These are phyloP conservation scores for Temnothorax rugatulus DNA, from an alignment of 2,888 invertebrate genomes.

Conservation along the genomic window DNA sequence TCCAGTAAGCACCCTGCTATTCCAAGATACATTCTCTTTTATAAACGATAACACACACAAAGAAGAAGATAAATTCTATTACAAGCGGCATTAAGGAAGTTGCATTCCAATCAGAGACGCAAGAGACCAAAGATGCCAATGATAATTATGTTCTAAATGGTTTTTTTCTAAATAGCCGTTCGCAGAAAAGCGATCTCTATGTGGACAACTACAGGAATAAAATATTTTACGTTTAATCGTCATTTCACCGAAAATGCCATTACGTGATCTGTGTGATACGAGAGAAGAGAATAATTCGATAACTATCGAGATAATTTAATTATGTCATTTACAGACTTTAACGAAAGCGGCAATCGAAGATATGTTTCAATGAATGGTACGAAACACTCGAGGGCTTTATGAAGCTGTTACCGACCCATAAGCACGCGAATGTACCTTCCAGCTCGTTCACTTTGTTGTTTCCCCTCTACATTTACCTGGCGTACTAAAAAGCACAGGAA, in stretches of 20 bases:
- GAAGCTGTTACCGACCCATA: slow-evolving; percentile 2
- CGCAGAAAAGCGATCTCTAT: not conserved
- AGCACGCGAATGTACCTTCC: slow-evolving; percentile 21
- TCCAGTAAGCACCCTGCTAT: slow-evolving; percentile 8
- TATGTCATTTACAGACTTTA: slow-evolving; percentile 30
- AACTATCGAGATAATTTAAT: slow-evolving; percentile 10
- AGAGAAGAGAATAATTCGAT: slow-evolving; percentile 32
- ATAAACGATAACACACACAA: not conserved
- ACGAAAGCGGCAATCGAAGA: slow-evolving; percentile 22
- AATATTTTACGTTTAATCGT: not conserved
- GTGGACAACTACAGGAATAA: not conserved
- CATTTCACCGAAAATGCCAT: not conserved
- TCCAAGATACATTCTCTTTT: slow-evolving; percentile 34
- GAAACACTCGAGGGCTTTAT: slow-evolving; percentile 36
- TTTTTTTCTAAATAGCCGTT: not conserved
- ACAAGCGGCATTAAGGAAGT: not conserved
- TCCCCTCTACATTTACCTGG: not conserved
- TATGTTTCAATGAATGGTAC: not conserved
- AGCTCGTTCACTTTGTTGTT: slow-evolving; percentile 31
- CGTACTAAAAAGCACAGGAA: slow-evolving; percentile 39
- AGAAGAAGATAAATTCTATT: slow-evolving; percentile 1
- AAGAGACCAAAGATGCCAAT: not conserved
- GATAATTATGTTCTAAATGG: not conserved
- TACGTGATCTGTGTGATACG: not conserved
- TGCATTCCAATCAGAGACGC: slow-evolving; percentile 12